phyloP scores from a whole-genome alignment of 2,113 vertebrate genomes.

The Xiphorhynchus elegans region DNA sequence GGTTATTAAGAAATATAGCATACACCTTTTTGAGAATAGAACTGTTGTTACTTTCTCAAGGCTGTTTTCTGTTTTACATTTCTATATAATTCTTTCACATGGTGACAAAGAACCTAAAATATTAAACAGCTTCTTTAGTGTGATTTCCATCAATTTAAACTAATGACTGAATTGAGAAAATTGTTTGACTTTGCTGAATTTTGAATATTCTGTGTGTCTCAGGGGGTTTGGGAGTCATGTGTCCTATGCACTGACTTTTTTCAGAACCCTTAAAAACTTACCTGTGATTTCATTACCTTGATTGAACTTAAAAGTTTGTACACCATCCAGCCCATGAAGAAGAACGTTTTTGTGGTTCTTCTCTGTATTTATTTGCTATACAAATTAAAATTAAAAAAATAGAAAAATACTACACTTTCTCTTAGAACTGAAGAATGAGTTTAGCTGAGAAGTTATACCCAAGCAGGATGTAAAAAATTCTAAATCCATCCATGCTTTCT shows the following conservation, averaged over 20 bases:
- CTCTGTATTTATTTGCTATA: background rate
- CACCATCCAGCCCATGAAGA: background rate
- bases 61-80: background rate
- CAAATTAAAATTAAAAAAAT: background rate
- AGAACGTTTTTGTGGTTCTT: background rate
- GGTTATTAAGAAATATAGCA: background rate
- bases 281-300: background rate
- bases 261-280: background rate
- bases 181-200: background rate
- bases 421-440: background rate
- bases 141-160: background rate
- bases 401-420: background rate
- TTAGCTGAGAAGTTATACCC: background rate
- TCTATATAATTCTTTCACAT: background rate
- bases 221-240: background rate
- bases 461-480: background rate
- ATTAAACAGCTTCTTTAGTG: background rate
- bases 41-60: background rate
- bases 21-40: background rate
- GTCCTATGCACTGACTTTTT: background rate
- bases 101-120: background rate
- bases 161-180: background rate
- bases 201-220: background rate
- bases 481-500: background rate
- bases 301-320: background rate